These are phyloP conservation scores for Pterocles orientalis DNA, from an alignment of 2,113 vertebrate species.

Conservation along the genomic window DNA sequence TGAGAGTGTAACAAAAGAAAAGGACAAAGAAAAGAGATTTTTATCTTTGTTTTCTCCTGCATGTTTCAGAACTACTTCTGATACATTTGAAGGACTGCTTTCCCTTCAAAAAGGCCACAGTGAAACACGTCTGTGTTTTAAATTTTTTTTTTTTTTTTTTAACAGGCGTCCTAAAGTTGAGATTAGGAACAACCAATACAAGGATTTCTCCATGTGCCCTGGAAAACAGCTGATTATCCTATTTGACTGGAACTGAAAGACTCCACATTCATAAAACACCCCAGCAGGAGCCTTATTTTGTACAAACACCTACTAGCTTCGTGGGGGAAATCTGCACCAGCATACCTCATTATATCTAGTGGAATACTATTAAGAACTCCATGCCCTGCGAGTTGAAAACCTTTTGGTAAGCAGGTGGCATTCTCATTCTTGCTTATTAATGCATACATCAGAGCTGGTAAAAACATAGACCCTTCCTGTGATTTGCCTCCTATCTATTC, in stretches of 20 bases:
- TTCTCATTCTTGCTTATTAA: background rate
- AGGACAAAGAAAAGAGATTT: background rate
- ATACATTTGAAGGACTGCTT: background rate
- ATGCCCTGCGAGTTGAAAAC: conserved; percentile 1
- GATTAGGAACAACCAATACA: background rate
- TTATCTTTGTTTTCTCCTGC: background rate
- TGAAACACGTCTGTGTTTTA: background rate
- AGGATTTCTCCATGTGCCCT: background rate
- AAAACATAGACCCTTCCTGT: background rate
- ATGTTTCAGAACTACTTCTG: background rate
- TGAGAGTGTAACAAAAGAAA: conserved; percentile 15
- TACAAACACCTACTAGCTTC: conserved; percentile 6
- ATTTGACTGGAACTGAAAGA: conserved; percentile 9
- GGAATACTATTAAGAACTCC: conserved; percentile 17
- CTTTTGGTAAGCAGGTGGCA: conserved; percentile 41
- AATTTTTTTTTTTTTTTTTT: background rate
- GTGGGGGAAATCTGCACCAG: background rate
- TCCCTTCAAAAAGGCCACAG: background rate
- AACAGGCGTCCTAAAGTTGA: background rate
- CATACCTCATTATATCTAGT: conserved; percentile 15
- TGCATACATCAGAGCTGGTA: background rate
- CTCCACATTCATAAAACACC: conserved; percentile 7
- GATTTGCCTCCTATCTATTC: background rate
- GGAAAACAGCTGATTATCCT: conserved; percentile 35
- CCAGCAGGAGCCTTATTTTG: conserved; percentile 27